Percentiles rank a stretch among this genome's conserved stretches.
Conservation (phyloP, 2,797 vertebrate genomes). For the Falco cherrug region DNA sequence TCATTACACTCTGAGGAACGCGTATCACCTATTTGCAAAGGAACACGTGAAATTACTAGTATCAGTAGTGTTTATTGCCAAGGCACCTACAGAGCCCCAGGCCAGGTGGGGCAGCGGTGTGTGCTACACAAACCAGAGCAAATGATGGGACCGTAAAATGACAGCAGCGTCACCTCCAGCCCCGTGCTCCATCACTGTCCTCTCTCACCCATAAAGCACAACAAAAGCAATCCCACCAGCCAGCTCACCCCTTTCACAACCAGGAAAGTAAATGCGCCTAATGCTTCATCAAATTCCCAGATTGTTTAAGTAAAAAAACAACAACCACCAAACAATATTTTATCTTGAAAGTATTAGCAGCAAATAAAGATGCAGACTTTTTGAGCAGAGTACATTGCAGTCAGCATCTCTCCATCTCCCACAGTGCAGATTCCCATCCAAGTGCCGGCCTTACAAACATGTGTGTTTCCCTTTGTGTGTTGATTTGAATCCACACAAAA, state of each 20-base stretch:
- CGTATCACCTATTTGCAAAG: not conserved
- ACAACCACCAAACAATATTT: not conserved
- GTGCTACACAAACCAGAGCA: not conserved
- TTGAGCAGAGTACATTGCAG: not conserved
- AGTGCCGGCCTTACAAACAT: not conserved
- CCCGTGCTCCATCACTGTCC: not conserved
- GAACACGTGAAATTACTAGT: accelerated
- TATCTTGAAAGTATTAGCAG: not conserved
- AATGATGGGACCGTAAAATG: accelerated
- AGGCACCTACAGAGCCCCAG: accelerated
- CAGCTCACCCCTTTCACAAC: not conserved
- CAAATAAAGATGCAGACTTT: not conserved
- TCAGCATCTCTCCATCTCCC: not conserved
- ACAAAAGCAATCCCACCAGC: not conserved
- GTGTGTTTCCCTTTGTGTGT: conserved; percentile 15
- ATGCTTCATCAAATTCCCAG: not conserved
- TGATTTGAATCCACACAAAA: conserved; percentile 51
- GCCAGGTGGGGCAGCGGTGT: not conserved
- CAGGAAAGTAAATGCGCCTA: not conserved
- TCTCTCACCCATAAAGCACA: not conserved
- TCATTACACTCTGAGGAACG: not conserved
- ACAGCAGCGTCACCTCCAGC: not conserved
- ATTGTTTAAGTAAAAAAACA: too few relatives aligned
- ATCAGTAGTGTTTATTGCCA: not conserved
- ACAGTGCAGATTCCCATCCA: not conserved